Percentiles rank a stretch among this genome's conserved stretches.
These are phyloP conservation scores for Stegana nigrithorax DNA, from an alignment of 2,888 invertebrate species.

Conservation along the genomic window DNA sequence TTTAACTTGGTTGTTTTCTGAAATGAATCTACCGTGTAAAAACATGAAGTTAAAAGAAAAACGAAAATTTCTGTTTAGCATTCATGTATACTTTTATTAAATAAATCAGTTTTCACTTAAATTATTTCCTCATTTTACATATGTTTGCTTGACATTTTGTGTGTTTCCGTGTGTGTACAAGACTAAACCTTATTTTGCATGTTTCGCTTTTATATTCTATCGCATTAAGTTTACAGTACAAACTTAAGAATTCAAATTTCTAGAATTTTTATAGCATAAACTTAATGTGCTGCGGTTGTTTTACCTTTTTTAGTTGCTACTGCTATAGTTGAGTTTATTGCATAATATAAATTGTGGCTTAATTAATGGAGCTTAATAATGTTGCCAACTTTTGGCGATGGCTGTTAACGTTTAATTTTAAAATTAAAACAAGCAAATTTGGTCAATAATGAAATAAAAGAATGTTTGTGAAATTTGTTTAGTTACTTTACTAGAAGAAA, in stretches of 20 bases:
- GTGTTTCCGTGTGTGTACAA: constrained; percentile 27
- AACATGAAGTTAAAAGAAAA: no score
- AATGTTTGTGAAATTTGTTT: no score
- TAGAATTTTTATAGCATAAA: background rate
- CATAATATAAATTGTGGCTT: no score
- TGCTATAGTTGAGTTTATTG: background rate
- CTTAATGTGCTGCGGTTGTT: background rate
- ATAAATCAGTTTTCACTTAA: constrained; percentile 45
- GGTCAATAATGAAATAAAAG: background rate
- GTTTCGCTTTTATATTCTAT: background rate
- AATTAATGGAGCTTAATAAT: no score
- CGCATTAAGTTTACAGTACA: background rate
- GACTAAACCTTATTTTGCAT: constrained; percentile 34
- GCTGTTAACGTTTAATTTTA: background rate
- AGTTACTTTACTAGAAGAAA: background rate
- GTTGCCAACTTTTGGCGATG: no score
- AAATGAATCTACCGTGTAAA: no score
- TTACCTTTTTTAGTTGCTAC: background rate
- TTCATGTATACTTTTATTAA: no score
- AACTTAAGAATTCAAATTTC: background rate
- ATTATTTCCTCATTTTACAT: constrained; percentile 40
- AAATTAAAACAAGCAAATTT: background rate
- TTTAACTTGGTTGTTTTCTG: no score
- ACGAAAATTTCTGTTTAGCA: no score
- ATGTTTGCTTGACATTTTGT: constrained; percentile 22